Evolutionary conservation across 2,113 vertebrate genomes (phyloP), one percentile per base, ranked within the genome.

Genomic region (Gracilinanus agilis): DNA sequence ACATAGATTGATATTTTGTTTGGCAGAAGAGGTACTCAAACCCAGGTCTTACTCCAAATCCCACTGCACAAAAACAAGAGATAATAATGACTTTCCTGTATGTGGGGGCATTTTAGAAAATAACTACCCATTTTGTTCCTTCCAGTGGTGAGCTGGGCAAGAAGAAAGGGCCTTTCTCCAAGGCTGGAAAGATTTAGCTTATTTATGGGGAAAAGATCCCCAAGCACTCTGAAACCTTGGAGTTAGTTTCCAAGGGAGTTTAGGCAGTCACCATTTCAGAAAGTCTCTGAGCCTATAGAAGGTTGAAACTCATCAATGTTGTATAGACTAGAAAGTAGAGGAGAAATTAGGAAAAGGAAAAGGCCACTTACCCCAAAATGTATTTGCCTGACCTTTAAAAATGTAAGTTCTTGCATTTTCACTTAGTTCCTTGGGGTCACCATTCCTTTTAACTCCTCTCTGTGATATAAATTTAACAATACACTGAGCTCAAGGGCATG

Each of bases 381-480:
- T 40, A 75, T 40, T 83, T 83, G n/a, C 67, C n/a, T 83, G 67
- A n/a, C 67, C 67, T 90, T 95, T 95, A 96, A 61, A 93, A 54
- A 91, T 92, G 24, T 0, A 0, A 93, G 24, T 91, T 83, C 54
- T 93, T 95, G 0, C 44, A 13, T 95, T 95, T 97, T 92, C 90
- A 49, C 61, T 94, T 75, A 44, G 96, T 93, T 24, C 67, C 67
- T 83, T 40, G 21, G 67, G 67, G 67, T 83, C 67, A 40, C 19
- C 19, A 23, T 83, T 40, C 67, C n/a, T 83, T 83, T 83, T 34
- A 40, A 83, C 67, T 83, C 67, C 23, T 83, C n/a, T 83, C 67
- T 83, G 23, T 40, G 67, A 83, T 40, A 83, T 83, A 83, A 83
- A 83, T 83, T 83, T 40, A n/a, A 83, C 16, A 40, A 75, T 67